Evolutionary conservation across 1,140 invertebrate species (phyloP).

Genomic region (Saccostrea echinata): DNA sequence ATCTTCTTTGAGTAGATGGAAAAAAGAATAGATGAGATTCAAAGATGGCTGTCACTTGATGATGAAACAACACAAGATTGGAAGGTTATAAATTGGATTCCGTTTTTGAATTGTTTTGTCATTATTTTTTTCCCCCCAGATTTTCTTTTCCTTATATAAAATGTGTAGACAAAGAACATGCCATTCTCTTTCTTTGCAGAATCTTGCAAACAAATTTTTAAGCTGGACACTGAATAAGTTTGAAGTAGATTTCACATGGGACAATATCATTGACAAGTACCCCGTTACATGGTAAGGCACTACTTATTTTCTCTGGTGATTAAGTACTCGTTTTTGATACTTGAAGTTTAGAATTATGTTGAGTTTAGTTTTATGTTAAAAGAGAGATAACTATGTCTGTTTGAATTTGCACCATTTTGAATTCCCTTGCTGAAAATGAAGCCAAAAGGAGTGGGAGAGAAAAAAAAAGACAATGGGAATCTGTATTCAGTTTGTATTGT

Average conservation of each 20-base stretch:
- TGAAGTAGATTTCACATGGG: conserved; percentile 55
- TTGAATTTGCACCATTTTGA: too few relatives aligned
- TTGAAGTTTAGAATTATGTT: too few relatives aligned
- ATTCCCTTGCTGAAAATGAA: too few relatives aligned
- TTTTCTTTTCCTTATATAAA: not conserved
- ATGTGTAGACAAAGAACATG: not conserved
- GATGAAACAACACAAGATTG: conserved; percentile 64
- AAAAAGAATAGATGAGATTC: conserved; percentile 76
- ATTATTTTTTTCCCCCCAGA: not conserved
- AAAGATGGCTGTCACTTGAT: conserved; percentile 77
- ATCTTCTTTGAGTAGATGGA: conserved; percentile 63
- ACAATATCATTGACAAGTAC: conserved; percentile 69
- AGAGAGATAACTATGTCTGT: too few relatives aligned
- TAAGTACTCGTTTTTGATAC: too few relatives aligned
- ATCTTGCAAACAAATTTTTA: conserved; percentile 57
- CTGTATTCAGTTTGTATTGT: too few relatives aligned
- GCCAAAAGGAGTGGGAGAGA: too few relatives aligned
- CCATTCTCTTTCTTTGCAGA: conserved; percentile 24
- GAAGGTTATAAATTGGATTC: conserved; percentile 63
- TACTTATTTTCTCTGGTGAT: too few relatives aligned
- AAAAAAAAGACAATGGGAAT: too few relatives aligned
- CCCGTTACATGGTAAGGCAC: conserved; percentile 71
- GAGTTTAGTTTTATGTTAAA: too few relatives aligned
- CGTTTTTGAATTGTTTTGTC: not conserved
- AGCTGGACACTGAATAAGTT: conserved; percentile 64